phyloP scores from a whole-genome alignment of 2,888 invertebrate genomes.

The Balanococcus diminutus region DNA sequence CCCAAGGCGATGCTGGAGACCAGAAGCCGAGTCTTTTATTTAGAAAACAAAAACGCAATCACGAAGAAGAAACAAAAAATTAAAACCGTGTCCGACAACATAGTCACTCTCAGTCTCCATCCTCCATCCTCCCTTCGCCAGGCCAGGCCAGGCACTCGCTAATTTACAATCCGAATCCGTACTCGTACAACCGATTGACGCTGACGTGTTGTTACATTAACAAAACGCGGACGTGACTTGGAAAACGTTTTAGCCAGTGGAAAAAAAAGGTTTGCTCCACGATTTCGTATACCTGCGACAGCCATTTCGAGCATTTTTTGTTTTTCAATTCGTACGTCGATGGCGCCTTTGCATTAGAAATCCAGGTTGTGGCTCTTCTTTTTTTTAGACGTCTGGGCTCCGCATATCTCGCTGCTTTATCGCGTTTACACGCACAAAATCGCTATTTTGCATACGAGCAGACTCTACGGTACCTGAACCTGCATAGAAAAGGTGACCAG shows the following conservation, averaged over 20 bases:
- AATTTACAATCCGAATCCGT: constrained; percentile 19
- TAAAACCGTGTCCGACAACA: constrained; percentile 14
- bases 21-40: constrained; percentile 16
- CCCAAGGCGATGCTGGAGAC: constrained; percentile 1
- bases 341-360: constrained; percentile 15
- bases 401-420: not conserved
- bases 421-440: not conserved
- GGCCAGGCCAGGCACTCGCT: no score
- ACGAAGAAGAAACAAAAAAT: constrained; percentile 25
- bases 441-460: not conserved
- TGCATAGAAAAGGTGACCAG: no score
- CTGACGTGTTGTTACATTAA: not conserved
- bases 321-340: not conserved
- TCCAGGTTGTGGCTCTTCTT: not conserved
- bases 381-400: not conserved
- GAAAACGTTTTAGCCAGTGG: not conserved
- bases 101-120: not conserved
- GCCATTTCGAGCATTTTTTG: no score
- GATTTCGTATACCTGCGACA: not conserved
- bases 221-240: constrained; percentile 30
- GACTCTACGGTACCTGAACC: no score
- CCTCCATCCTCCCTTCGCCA: no score
- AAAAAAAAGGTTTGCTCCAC: not conserved
- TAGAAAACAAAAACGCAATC: not conserved
- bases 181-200: not conserved